Evolutionary conservation across 2,888 invertebrate genomes (phyloP).

Genomic region (Caenorhabditis virilis): DNA sequence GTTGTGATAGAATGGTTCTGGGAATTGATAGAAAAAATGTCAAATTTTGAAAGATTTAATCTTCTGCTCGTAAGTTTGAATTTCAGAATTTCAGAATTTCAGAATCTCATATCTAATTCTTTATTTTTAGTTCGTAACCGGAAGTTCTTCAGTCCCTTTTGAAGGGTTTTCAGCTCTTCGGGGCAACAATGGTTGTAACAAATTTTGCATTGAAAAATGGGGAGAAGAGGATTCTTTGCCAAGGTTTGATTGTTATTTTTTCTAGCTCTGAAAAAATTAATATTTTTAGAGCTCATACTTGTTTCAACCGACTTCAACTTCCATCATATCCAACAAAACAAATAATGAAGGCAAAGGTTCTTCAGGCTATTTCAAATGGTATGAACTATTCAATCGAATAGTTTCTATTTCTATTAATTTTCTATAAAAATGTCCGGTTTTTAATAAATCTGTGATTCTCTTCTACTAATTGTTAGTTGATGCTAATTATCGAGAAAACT

Average conservation of each 20-base stretch:
- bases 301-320: conserved; percentile 93
- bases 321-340: conserved; percentile 85
- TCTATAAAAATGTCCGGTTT: no score
- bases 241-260: conserved; percentile 21
- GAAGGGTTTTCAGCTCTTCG: conserved; percentile 93
- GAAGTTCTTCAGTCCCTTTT: conserved; percentile 95
- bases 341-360: conserved; percentile 54
- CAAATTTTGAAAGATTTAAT: conserved; percentile 89
- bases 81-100: not conserved
- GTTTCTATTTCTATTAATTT: no score
- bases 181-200: conserved; percentile 89
- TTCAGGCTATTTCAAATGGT: conserved; percentile 61
- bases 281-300: conserved; percentile 80
- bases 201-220: conserved; percentile 71
- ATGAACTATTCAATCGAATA: conserved; percentile 65
- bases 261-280: not conserved
- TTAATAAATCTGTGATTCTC: no score
- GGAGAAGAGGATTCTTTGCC: conserved; percentile 60
- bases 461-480: no score
- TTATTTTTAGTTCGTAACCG: conserved; percentile 82
- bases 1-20: conserved; percentile 95
- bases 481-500: no score
- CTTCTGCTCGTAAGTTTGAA: conserved; percentile 77
- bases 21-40: conserved; percentile 89
- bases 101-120: not conserved